These are phyloP conservation scores for Dryas iulia DNA, from an alignment of 1,140 invertebrate species.

Conservation along the genomic window DNA sequence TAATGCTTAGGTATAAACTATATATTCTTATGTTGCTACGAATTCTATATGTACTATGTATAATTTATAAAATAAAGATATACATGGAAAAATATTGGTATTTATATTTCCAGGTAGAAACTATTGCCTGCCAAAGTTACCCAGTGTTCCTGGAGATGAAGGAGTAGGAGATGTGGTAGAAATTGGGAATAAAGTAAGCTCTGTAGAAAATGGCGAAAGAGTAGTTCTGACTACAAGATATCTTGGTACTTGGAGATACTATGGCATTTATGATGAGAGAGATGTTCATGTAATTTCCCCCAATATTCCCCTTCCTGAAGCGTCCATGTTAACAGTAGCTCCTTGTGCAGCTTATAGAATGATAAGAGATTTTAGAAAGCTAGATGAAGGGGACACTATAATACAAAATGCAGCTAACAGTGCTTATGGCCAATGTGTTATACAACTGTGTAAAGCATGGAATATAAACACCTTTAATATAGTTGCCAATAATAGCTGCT, in stretches of 20 bases:
- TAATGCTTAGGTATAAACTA: not conserved
- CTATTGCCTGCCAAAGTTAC: conserved; percentile 89
- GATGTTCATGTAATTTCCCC: conserved; percentile 85
- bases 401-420: conserved; percentile 99
- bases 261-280: conserved; percentile 83
- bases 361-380: conserved; percentile 92
- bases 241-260: conserved; percentile 92
- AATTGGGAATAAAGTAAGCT: conserved; percentile 83
- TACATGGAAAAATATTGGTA: not conserved
- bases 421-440: conserved; percentile 95
- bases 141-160: conserved; percentile 93
- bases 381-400: conserved; percentile 85
- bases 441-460: conserved; percentile 90
- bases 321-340: conserved; percentile 93
- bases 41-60: not conserved
- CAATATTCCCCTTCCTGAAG: conserved; percentile 85
- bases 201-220: conserved; percentile 87
- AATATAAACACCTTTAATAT: conserved; percentile 92
- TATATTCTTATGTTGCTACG: not conserved
- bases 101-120: conserved; percentile 84
- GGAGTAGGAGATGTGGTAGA: conserved; percentile 92
- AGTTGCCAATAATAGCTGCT: conserved; percentile 88
- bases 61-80: not conserved
- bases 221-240: conserved; percentile 87
- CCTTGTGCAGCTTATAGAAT: conserved; percentile 97